Evolutionary conservation across 1,140 invertebrate genomes (phyloP), one percentile per base, ranked within the genome.

Genomic region (Orius laevigatus): DNA sequence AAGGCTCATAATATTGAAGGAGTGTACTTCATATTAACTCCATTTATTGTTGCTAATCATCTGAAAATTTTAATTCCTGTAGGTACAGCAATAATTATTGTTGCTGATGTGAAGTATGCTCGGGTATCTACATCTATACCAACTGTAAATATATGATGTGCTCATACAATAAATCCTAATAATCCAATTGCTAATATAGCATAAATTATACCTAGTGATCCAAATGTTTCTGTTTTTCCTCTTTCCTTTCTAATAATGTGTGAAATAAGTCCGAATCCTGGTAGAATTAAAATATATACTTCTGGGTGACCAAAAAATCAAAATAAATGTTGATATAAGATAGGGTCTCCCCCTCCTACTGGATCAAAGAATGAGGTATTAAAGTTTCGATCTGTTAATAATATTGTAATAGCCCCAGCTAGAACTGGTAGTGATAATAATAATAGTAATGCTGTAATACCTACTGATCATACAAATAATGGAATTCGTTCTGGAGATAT

Each of bases 251-350:
- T 67, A 66, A 76, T 70, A 65, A 76, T 75, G 60, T 76, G 72
- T 20, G 70, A 75, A 60, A 76, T 72, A 65, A 77, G 69, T 14
- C 71, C 74, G 53, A 62, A 63, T 31, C 46, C 49, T 6, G 54
- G 54, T 15, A 56, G 18, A 52, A 54, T 54, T 45, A 55, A 44
- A 40, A 54, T 46, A 34, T 52, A 54, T 36, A 54, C 43, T 40
- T 54, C 49, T 2, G 78, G 76, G 52, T 84, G 79, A 0, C 78
- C 77, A 73, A 80, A 82, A 65, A 83, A 81, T 71, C 76, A 81
- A 70, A 84, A 82, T 69, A 82, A 67, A 63, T 84, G 79, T 72
- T 83, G 80, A 56, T 74, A 83, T 57, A 81, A 53, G 66, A 82
- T 70, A 41, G 76, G 76, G 55, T 81, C 75, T 45, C 77, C 78